Conservation (phyloP, 2,797 vertebrate species). For the Muscicapa comitata region DNA sequence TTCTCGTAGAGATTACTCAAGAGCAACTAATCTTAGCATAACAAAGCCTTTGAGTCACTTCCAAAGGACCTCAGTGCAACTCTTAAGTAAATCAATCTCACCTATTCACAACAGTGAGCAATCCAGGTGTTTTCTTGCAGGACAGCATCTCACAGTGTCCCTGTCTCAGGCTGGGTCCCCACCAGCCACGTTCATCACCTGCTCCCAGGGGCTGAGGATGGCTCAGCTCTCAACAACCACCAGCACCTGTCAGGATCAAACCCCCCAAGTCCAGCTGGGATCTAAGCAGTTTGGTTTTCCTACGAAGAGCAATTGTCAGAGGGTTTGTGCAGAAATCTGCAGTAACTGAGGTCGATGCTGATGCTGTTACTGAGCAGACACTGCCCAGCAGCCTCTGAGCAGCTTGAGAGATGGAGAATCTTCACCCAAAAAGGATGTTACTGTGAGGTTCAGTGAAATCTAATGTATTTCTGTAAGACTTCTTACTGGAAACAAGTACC, state of each 20-base stretch:
- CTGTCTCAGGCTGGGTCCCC: neutral
- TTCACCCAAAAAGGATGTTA: neutral
- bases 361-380: neutral
- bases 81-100: neutral
- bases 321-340: neutral
- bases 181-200: neutral
- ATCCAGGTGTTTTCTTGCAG: neutral
- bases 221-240: neutral
- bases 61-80: neutral
- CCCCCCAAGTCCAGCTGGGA: neutral
- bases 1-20: neutral
- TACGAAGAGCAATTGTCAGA: neutral
- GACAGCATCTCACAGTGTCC: neutral
- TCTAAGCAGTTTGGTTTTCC: neutral
- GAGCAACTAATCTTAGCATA: neutral
- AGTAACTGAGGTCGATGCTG: neutral
- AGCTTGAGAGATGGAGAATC: neutral
- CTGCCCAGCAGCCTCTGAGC: neutral
- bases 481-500: neutral
- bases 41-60: conserved; percentile 17
- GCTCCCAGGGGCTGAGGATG: neutral
- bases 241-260: neutral
- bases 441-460: neutral
- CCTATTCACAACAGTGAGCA: neutral
- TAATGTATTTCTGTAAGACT: neutral